A percentile compares a stretch with the other conserved stretches of the same genome.
Conservation (phyloP, 2,797 vertebrate species). For the Psittacula echo region DNA sequence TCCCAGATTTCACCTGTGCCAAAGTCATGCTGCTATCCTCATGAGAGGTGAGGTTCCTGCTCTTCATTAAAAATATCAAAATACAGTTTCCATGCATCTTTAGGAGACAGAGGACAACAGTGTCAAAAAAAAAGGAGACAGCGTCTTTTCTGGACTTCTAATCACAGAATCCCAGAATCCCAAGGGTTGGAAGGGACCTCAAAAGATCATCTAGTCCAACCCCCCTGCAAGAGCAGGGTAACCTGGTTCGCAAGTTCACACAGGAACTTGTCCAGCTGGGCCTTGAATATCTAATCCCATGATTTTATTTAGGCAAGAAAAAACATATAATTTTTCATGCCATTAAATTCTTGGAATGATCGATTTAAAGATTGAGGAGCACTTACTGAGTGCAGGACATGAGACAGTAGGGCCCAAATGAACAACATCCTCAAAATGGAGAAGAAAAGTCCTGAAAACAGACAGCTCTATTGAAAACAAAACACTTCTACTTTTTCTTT, state of each 20-base stretch:
- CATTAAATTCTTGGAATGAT: background rate
- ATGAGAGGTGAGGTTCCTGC: fast-evolving
- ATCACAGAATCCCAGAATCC: no score
- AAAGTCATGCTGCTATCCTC: fast-evolving
- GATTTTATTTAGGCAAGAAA: background rate
- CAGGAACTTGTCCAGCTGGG: no score
- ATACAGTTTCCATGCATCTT: background rate
- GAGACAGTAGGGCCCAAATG: background rate
- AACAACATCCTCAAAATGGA: background rate
- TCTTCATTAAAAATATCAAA: background rate
- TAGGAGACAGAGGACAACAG: background rate
- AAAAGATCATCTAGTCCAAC: no score
- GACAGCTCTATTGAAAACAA: background rate
- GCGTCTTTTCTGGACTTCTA: background rate
- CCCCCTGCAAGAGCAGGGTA: no score
- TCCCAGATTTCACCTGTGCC: fast-evolving
- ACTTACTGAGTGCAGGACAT: background rate
- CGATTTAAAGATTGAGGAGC: background rate
- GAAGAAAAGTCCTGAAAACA: background rate
- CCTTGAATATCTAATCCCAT: background rate
- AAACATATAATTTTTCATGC: background rate
- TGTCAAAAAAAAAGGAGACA: background rate
- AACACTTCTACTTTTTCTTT: background rate
- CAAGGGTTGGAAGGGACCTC: no score
- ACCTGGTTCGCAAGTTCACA: no score